Evolutionary conservation across 2,113 vertebrate genomes (phyloP), one percentile per base, ranked within the genome.

Genomic region (Aegotheles bennettii): DNA sequence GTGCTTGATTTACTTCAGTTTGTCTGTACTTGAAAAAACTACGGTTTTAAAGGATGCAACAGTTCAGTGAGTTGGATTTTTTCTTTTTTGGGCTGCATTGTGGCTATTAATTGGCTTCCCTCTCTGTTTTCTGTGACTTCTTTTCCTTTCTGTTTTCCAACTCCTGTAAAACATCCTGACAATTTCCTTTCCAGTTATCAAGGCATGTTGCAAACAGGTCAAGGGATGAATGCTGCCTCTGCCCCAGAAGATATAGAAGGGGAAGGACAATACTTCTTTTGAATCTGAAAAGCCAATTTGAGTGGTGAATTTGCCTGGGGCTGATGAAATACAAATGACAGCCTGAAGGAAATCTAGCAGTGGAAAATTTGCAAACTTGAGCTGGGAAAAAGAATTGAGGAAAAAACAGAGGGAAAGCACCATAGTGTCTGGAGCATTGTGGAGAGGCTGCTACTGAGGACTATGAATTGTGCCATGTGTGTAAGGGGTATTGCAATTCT

Each of bases 91-190:
- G 8, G 5, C 53, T 53, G 4, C 12, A 1, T 13, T 18, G 20
- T 64, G 33, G 8, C 61, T 64, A 20, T 79, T 26, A 29, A 11
- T 15, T 64, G 40, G 13, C 47, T 83, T 53, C 6, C 38, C 25
- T 57, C 20, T 60, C n/a, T 60, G 13, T 79, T 83, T 90, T 56
- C 75, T 71, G 4, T 26, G 31, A 48, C 57, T 70, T 59, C 24
- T 93, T 87, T 81, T 81, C 45, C 47, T 47, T 63, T 87, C 38
- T 78, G 4, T 83, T 88, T 90, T 92, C 61, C 57, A 93, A 0
- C 33, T 60, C 36, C 53, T 69, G 36, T 65, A 53, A 64, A 93
- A 76, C 14, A 51, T 76, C 12, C 43, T 47, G 40, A 83, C 0
- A 1, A 9, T 67, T 90, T 90, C 16, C 38, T 71, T 75, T 64